Conservation (phyloP, 2,113 vertebrate genomes). For the Vidua macroura region DNA sequence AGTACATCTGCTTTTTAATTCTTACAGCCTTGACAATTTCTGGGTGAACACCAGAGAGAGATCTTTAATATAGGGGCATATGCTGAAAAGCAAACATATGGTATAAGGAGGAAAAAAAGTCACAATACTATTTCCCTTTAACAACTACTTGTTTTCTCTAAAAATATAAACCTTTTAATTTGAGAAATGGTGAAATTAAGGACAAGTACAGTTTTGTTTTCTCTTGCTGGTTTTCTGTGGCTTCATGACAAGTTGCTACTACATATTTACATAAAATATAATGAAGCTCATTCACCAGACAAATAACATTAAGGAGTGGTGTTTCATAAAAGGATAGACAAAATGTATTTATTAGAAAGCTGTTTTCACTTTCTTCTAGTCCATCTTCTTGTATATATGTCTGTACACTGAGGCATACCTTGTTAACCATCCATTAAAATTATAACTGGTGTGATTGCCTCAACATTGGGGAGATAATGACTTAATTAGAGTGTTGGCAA, state of each 20-base stretch:
- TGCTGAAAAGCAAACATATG: not conserved
- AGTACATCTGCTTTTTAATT: not conserved
- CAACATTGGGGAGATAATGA: slow-evolving; percentile 63
- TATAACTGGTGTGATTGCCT: slow-evolving; percentile 54
- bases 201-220: not conserved
- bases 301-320: not conserved
- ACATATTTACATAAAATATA: not conserved
- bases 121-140: not conserved
- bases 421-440: slow-evolving; percentile 48
- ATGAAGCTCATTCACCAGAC: not conserved
- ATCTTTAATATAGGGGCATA: not conserved
- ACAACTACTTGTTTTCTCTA: not conserved
- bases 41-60: not conserved
- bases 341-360: slow-evolving; percentile 39
- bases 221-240: not conserved
- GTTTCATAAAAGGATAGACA: slow-evolving; percentile 34
- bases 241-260: not conserved
- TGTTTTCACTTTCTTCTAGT: slow-evolving; percentile 14
- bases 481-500: slow-evolving; percentile 70
- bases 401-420: not conserved
- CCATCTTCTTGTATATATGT: not conserved
- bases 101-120: not conserved
- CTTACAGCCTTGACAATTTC: not conserved
- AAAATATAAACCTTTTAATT: not conserved
- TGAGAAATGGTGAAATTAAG: not conserved